Percentiles rank a stretch among this genome's conserved stretches.
Evolutionary conservation across 2,888 invertebrate species (phyloP).

Genomic region (Cataglyphis rosenhaueri): DNA sequence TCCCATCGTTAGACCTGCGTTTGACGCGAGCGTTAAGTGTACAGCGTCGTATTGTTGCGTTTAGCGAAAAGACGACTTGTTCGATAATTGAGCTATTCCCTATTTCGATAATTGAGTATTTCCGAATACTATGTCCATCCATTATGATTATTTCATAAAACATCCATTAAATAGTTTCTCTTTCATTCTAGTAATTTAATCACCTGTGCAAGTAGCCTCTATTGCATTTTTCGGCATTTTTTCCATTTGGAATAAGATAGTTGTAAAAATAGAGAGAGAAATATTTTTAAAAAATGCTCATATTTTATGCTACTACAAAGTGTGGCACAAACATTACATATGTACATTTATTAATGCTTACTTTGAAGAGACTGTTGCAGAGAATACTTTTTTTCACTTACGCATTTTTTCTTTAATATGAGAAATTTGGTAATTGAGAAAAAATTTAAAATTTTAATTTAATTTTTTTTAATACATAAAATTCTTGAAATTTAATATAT

Average conservation of each 20-base stretch:
- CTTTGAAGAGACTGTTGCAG: not conserved
- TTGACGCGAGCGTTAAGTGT: constrained; percentile 49
- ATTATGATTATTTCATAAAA: not conserved
- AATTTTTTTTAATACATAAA: not conserved
- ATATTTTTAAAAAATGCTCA: not conserved
- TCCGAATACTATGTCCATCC: not conserved
- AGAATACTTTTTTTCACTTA: not conserved
- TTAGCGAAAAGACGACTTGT: constrained; percentile 36
- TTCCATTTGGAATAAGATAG: not conserved
- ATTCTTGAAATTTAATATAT: not conserved
- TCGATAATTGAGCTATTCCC: not conserved
- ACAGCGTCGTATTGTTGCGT: constrained; percentile 37
- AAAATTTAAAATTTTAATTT: not conserved
- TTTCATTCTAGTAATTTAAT: not conserved
- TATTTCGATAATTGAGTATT: not conserved
- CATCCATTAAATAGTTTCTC: not conserved
- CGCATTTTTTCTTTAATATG: not conserved
- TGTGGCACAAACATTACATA: not conserved
- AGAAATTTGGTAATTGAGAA: not conserved
- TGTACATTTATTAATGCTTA: constrained; percentile 7
- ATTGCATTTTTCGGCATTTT: not conserved
- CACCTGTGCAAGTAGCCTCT: not conserved
- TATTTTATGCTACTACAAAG: not conserved
- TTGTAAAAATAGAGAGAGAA: not conserved
- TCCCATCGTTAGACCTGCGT: constrained; percentile 45